Evolutionary conservation across 2,888 invertebrate species (phyloP), one percentile per base, ranked within the genome.

Genomic region (Watsonalla cultraria): DNA sequence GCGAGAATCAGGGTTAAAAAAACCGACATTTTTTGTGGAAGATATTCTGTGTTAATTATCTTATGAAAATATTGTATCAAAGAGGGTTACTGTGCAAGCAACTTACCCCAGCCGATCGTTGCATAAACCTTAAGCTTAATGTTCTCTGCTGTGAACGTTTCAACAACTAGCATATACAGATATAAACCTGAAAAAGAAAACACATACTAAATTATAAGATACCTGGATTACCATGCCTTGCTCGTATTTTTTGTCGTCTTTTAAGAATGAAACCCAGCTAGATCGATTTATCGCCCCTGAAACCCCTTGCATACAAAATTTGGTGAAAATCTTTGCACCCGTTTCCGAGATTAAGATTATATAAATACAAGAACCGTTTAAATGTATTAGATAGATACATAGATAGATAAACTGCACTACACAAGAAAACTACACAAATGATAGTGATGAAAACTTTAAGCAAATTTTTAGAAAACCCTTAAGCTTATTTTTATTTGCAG

Each of bases 41-140:
- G n/a, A 13, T 13, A 6, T 7, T 14, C 13, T 15, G 11, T 5
- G 5, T 8, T 24, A 47, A 47, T 47, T 47, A 47, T 47, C 24
- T 47, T 5, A 24, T 47, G 24, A 47, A 47, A 47, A 47, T 47
- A 47, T 47, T 47, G 24, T 24, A 15, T 7, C 0, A 37, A 15
- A 14, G 14, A 46, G 7, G 9, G 15, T 15, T 14, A 9, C 15
- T 39, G 35, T 11, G 9, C 11, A 42, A 42, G 11, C 11, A 42
- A 92, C 96, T 94, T 85, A 97, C 97, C 97, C 97, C 97, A 97
- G 60, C 97, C 97, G 57, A 97, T 95, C 57, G 94, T 91, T 54
- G 95, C 92, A 79, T 96, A 97, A 34, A 96, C 94, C 75, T 94
- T 93, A 57, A 97, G 92, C 74, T 95, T 95, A 73, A 97, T 96